A percentile compares a stretch with the other conserved stretches of the same genome.
These are phyloP conservation scores for Malachius bipustulatus DNA, from an alignment of 2,888 invertebrate species.

Conservation along the genomic window DNA sequence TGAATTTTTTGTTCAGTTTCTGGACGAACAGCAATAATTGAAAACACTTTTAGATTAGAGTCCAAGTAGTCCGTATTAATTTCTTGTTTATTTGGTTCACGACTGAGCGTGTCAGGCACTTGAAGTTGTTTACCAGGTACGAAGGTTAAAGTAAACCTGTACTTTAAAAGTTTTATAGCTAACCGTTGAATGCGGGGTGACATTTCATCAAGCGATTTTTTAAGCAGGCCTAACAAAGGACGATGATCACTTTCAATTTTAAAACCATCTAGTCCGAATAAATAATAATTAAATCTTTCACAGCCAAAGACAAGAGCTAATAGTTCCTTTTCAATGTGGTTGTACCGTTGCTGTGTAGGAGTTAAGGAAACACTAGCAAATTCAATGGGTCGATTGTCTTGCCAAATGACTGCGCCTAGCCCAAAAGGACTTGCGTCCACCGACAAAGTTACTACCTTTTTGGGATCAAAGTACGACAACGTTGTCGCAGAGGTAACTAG, in stretches of 20 bases:
- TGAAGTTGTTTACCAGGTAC: conserved; percentile 4
- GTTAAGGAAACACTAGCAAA: conserved; percentile 16
- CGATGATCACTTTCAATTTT: background rate
- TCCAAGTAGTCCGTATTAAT: conserved; percentile 5
- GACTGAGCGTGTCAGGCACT: background rate
- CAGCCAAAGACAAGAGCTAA: conserved; percentile 25
- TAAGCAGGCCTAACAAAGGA: background rate
- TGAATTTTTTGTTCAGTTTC: background rate
- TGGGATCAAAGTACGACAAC: background rate
- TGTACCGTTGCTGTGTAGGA: conserved; percentile 19
- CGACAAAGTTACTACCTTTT: background rate
- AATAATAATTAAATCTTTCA: conserved; percentile 20
- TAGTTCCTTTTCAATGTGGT: conserved; percentile 29
- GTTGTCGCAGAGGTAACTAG: conserved; percentile 6
- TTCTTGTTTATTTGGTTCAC: background rate
- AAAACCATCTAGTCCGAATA: background rate
- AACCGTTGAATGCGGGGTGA: background rate
- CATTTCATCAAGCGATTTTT: background rate
- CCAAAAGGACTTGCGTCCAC: conserved; percentile 9
- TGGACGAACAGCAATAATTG: background rate
- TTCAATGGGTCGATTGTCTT: conserved; percentile 15
- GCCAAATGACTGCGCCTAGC: conserved; percentile 15
- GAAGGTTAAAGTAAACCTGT: background rate
- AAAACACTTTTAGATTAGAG: background rate
- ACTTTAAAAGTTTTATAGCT: conserved; percentile 1